Evolutionary conservation across 2,113 vertebrate species (phyloP).

Genomic region (Siniperca chuatsi): DNA sequence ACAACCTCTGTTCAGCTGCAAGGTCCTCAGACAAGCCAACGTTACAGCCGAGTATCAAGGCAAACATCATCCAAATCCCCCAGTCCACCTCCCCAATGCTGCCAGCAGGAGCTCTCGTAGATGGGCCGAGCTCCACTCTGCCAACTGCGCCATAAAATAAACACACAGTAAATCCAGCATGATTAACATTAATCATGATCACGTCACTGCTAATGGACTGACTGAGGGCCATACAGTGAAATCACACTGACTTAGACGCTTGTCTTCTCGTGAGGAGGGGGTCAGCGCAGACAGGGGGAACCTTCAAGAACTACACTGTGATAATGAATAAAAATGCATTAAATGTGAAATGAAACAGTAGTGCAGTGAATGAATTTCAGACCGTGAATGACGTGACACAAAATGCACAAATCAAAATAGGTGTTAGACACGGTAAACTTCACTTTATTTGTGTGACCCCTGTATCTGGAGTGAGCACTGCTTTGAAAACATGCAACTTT

Average conservation of each 20-base stretch:
- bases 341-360: conserved; percentile 30
- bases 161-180: conserved; percentile 80
- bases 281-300: conserved; percentile 14
- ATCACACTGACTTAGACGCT: conserved; percentile 57
- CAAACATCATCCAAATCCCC: conserved; percentile 69
- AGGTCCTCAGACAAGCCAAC: conserved; percentile 45
- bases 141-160: conserved; percentile 82
- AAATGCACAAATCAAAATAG: conserved; percentile 50
- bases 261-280: conserved; percentile 40
- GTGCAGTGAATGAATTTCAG: conserved; percentile 23
- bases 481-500: conserved; percentile 70
- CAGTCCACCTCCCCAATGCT: conserved; percentile 46
- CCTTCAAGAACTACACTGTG: conserved; percentile 19
- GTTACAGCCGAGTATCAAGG: conserved; percentile 61
- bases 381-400: conserved; percentile 4
- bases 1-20: conserved; percentile 59
- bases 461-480: conserved; percentile 54
- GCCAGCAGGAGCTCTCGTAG: conserved; percentile 70
- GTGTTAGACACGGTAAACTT: conserved; percentile 64
- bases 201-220: conserved; percentile 76
- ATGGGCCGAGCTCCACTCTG: conserved; percentile 55
- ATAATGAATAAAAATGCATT: conserved; percentile 46
- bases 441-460: conserved; percentile 61
- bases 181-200: conserved; percentile 82
- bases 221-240: conserved; percentile 67